These are phyloP conservation scores for Ypsolopha sequella DNA, from an alignment of 2,888 invertebrate genomes.

Conservation along the genomic window DNA sequence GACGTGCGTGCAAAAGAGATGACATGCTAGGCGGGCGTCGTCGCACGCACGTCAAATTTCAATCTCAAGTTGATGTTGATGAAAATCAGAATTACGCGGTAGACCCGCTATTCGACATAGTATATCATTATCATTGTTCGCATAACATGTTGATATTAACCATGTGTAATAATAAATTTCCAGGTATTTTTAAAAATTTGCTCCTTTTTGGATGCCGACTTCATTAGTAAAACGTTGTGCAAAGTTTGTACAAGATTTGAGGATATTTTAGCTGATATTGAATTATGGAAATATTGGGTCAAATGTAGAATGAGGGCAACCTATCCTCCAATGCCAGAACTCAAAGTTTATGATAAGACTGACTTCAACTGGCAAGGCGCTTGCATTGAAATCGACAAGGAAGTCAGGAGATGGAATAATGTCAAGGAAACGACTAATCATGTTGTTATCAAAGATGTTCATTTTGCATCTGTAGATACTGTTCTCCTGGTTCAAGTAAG, in stretches of 20 bases:
- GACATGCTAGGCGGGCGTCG: no score
- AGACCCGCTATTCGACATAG: no score
- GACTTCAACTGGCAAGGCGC: slow-evolving; percentile 67
- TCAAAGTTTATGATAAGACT: slow-evolving; percentile 41
- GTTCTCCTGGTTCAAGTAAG: slow-evolving; percentile 69
- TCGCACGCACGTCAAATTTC: no score
- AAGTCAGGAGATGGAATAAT: slow-evolving; percentile 67
- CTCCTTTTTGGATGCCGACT: slow-evolving; percentile 68
- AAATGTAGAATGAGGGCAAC: slow-evolving; percentile 22
- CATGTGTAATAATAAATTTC: slow-evolving; percentile 16
- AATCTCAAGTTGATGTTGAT: no score
- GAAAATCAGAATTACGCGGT: no score
- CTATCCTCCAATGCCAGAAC: slow-evolving; percentile 48
- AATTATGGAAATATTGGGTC: slow-evolving; percentile 68
- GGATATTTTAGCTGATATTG: slow-evolving; percentile 66
- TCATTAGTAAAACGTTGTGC: slow-evolving; percentile 61
- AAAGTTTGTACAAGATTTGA: slow-evolving; percentile 69
- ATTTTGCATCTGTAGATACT: slow-evolving; percentile 72
- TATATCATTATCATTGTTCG: no score
- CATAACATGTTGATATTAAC: no score
- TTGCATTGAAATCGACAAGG: slow-evolving; percentile 72
- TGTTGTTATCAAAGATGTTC: slow-evolving; percentile 61
- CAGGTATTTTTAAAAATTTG: slow-evolving; percentile 74
- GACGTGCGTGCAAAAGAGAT: no score
- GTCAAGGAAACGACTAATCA: slow-evolving; percentile 51